These are phyloP conservation scores for Fragum fragum DNA, from an alignment of 2,888 invertebrate genomes.

Conservation along the genomic window DNA sequence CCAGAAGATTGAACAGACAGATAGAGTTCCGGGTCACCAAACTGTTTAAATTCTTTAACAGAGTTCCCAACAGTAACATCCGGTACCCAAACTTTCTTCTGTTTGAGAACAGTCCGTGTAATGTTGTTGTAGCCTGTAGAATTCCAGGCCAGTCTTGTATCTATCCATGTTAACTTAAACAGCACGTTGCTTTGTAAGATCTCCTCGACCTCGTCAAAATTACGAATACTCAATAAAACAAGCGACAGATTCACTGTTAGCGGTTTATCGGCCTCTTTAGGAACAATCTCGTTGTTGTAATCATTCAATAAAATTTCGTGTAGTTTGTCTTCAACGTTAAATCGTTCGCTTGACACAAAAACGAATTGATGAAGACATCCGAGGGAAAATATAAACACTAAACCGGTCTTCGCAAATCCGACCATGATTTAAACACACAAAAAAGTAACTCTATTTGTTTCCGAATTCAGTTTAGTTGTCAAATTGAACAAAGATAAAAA, in stretches of 20 bases:
- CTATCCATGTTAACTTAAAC: not conserved
- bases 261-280: not conserved
- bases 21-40: not conserved
- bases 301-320: not conserved
- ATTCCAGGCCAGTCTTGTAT: slow-evolving; percentile 10
- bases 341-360: not conserved
- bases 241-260: not conserved
- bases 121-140: not conserved
- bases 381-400: no score
- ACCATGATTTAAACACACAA: no score
- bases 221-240: not conserved
- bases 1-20: not conserved
- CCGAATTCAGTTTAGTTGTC: no score
- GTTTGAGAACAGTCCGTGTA: not conserved
- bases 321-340: not conserved
- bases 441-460: no score
- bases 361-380: not conserved
- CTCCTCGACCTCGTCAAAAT: slow-evolving; percentile 16
- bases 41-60: not conserved
- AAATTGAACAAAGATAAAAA: no score
- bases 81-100: slow-evolving; percentile 1
- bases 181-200: not conserved
- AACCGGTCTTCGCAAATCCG: no score
- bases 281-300: not conserved
- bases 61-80: not conserved